These are phyloP conservation scores for Aphodius sticticus DNA, from an alignment of 2,888 invertebrate genomes.

Conservation along the genomic window DNA sequence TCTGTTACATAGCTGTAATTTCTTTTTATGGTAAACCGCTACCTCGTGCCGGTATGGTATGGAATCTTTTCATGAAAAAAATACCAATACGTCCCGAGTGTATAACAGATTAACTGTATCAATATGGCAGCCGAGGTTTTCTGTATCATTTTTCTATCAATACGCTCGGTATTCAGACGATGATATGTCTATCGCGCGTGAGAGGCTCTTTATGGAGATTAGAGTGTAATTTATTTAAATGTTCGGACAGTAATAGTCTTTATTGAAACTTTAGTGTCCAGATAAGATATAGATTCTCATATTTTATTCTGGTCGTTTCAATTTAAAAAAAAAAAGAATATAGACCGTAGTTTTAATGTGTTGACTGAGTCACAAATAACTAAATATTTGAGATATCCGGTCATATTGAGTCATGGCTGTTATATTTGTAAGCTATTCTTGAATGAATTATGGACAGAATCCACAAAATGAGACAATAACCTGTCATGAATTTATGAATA, in stretches of 20 bases:
- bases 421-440: too few relatives aligned
- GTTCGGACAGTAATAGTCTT: neutral
- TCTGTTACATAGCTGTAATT: neutral
- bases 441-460: too few relatives aligned
- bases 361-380: neutral
- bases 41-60: neutral
- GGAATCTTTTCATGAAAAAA: neutral
- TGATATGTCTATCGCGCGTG: neutral
- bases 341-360: neutral
- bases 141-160: neutral
- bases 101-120: neutral
- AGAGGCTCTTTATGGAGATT: neutral
- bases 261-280: neutral
- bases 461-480: too few relatives aligned
- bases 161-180: neutral
- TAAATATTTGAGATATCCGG: neutral
- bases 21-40: neutral
- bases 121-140: neutral
- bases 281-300: neutral
- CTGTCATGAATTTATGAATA: too few relatives aligned
- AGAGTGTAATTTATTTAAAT: neutral
- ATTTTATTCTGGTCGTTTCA: neutral
- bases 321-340: neutral
- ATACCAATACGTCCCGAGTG: neutral
- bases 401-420: too few relatives aligned